Conservation (phyloP, 2,888 invertebrate species). For the Drosophila diplacantha region DNA sequence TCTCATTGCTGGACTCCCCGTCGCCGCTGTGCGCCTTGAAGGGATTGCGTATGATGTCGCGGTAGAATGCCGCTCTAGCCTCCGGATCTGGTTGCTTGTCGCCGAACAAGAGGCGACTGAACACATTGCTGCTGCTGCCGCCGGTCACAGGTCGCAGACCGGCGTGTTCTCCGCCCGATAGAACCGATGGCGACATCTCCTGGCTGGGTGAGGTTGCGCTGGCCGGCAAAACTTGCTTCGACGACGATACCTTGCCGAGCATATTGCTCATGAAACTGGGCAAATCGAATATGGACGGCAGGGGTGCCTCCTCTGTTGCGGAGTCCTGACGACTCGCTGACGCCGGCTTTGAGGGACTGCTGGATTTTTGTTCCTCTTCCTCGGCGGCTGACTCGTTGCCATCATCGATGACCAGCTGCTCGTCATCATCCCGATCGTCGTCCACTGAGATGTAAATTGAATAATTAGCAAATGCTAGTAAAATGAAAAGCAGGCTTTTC, state of each 20-base stretch:
- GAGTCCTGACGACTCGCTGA: slow-evolving; percentile 20
- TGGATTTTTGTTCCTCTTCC: slow-evolving; percentile 18
- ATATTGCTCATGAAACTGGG: slow-evolving; percentile 63
- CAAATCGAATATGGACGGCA: slow-evolving; percentile 61
- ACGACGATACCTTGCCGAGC: slow-evolving; percentile 23
- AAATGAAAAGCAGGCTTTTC: too few species aligned
- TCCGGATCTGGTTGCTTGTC: slow-evolving; percentile 42
- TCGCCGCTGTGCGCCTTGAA: slow-evolving; percentile 53
- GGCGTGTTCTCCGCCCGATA: not conserved
- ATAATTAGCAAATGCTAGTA: not conserved
- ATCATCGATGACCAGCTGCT: slow-evolving; percentile 77
- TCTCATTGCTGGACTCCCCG: slow-evolving; percentile 25
- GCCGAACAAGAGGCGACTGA: slow-evolving; percentile 38
- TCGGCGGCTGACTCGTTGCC: slow-evolving; percentile 66
- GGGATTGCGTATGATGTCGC: slow-evolving; percentile 61
- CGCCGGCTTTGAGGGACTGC: not conserved
- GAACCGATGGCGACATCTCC: slow-evolving; percentile 8
- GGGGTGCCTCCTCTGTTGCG: slow-evolving; percentile 32
- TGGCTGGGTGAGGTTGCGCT: slow-evolving; percentile 26
- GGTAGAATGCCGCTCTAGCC: slow-evolving; percentile 45
- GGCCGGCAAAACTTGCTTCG: slow-evolving; percentile 11
- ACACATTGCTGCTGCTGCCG: slow-evolving; percentile 1
- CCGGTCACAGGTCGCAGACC: not conserved
- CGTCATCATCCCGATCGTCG: slow-evolving; percentile 80
- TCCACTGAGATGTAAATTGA: slow-evolving; percentile 75